These are phyloP conservation scores for Prolemur simus DNA, from an alignment of 2,113 vertebrate species.

Conservation along the genomic window DNA sequence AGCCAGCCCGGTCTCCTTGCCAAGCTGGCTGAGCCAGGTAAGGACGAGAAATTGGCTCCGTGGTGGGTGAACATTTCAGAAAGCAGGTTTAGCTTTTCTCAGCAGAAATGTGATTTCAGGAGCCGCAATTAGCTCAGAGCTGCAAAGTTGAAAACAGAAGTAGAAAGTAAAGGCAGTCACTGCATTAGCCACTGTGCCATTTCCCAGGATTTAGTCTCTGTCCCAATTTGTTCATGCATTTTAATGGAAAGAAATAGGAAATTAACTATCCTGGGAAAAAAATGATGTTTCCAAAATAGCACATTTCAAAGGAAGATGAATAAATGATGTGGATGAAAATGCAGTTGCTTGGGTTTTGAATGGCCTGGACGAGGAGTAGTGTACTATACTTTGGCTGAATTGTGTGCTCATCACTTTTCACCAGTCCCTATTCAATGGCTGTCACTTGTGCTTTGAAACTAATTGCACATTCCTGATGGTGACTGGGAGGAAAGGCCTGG, in stretches of 20 bases:
- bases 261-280: slow-evolving; percentile 48
- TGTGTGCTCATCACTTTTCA: background rate
- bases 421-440: background rate
- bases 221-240: slow-evolving; percentile 49
- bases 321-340: background rate
- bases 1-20: background rate
- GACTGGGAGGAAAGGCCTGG: background rate
- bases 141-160: slow-evolving; percentile 7
- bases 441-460: background rate
- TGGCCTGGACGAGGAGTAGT: background rate
- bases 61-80: background rate
- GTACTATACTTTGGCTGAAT: background rate
- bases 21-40: background rate
- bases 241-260: slow-evolving; percentile 64
- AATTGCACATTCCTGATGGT: background rate
- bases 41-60: background rate
- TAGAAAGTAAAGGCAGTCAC: slow-evolving; percentile 5
- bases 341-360: slow-evolving; percentile 32
- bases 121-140: slow-evolving; percentile 39
- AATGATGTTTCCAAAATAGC: slow-evolving; percentile 56
- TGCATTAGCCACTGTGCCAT: background rate
- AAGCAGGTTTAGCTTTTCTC: slow-evolving; percentile 36
- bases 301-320: slow-evolving; percentile 45
- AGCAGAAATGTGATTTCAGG: slow-evolving; percentile 36
- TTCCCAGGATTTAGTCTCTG: background rate